These are phyloP conservation scores for Luperina nickerlii DNA, from an alignment of 2,888 invertebrate genomes.

Conservation along the genomic window DNA sequence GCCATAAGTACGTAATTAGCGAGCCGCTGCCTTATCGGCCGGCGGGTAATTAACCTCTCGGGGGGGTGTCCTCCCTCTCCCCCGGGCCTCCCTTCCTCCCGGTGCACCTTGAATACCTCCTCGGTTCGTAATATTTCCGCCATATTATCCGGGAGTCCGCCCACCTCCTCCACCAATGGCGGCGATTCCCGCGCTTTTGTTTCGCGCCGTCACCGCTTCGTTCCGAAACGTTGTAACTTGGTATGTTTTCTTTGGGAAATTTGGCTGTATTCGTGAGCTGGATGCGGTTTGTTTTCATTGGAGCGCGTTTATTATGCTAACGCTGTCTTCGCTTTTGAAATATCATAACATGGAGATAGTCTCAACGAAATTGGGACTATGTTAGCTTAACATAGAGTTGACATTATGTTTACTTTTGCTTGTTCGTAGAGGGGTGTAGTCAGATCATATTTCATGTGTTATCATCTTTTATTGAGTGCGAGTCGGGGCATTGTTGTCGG, in stretches of 20 bases:
- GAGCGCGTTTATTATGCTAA: conserved; percentile 84
- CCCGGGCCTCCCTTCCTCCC: conserved; percentile 75
- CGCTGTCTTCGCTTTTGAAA: conserved; percentile 70
- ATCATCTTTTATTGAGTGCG: conserved; percentile 91
- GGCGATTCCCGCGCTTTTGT: conserved; percentile 89
- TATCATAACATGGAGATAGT: conserved; percentile 71
- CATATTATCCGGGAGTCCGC: conserved; percentile 89
- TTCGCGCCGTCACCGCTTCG: conserved; percentile 83
- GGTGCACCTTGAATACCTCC: conserved; percentile 88
- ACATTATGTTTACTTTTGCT: conserved; percentile 62
- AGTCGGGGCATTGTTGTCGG: conserved; percentile 88
- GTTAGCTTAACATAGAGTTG: conserved; percentile 55
- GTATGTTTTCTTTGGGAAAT: conserved; percentile 86
- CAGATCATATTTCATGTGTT: conserved; percentile 90
- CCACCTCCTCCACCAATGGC: conserved; percentile 89
- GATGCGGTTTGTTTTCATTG: conserved; percentile 88
- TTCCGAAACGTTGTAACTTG: conserved; percentile 89
- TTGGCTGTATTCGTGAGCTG: conserved; percentile 85
- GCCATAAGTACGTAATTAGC: conserved; percentile 91
- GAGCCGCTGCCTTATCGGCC: conserved; percentile 90
- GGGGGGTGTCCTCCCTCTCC: conserved; percentile 73
- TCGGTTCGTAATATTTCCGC: conserved; percentile 89
- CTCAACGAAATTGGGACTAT: conserved; percentile 63
- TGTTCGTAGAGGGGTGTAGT: conserved; percentile 81
- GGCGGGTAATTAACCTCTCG: conserved; percentile 90